Conservation (phyloP, 2,113 vertebrate genomes). For the Vidua macroura region DNA sequence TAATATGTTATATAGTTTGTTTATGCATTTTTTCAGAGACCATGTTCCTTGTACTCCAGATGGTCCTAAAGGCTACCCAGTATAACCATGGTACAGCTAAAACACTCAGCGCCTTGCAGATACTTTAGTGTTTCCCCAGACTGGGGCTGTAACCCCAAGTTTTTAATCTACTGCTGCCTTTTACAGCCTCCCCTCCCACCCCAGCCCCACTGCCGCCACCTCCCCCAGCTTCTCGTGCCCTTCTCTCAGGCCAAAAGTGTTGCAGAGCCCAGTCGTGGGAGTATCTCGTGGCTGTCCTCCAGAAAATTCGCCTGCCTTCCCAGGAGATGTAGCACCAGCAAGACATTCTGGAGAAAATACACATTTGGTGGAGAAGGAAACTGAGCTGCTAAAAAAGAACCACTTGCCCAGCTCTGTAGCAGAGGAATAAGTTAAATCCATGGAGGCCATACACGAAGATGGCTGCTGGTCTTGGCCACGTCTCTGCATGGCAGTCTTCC, state of each 20-base stretch:
- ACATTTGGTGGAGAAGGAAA: background rate
- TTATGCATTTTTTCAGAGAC: background rate
- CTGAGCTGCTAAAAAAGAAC: background rate
- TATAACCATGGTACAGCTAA: background rate
- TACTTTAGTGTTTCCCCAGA: background rate
- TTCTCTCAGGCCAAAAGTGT: background rate
- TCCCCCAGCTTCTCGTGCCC: rapidly evolving
- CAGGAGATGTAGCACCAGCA: background rate
- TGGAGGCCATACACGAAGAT: rapidly evolving
- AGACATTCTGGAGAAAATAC: background rate
- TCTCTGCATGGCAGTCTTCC: background rate
- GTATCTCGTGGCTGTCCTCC: background rate
- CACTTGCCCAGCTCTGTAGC: background rate
- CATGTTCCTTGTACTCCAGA: background rate
- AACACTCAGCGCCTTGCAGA: background rate
- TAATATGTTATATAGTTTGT: background rate
- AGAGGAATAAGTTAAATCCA: background rate
- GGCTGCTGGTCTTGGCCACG: background rate
- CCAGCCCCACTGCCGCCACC: rapidly evolving
- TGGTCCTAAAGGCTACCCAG: background rate
- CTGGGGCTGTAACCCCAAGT: background rate
- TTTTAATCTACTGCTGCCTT: background rate
- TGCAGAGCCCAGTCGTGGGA: background rate
- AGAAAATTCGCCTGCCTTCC: background rate
- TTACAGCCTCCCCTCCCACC: background rate